Evolutionary conservation across 2,888 invertebrate species (phyloP).

Genomic region (Dynastes hyllus): DNA sequence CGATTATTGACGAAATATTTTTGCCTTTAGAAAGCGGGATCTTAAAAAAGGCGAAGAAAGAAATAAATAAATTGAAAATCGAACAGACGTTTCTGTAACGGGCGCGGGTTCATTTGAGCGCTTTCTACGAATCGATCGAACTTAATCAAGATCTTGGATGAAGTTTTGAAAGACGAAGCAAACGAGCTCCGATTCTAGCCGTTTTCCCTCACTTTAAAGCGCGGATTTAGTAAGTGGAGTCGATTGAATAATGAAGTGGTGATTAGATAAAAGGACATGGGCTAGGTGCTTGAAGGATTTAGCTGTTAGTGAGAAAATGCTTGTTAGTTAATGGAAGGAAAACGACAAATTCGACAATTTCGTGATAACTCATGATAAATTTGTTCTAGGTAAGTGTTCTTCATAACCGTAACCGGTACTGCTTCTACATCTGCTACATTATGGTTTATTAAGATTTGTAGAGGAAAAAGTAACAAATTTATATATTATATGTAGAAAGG

Average conservation of each 20-base stretch:
- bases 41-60: neutral
- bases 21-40: neutral
- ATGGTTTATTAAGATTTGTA: too few relatives aligned
- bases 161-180: neutral
- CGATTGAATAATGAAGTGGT: slow-evolving; percentile 5
- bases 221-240: neutral
- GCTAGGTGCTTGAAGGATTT: neutral
- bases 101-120: neutral
- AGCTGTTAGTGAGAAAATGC: too few relatives aligned
- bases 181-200: neutral
- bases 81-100: neutral
- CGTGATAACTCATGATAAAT: too few relatives aligned
- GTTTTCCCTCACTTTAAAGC: neutral
- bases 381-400: too few relatives aligned
- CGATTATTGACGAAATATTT: slow-evolving; percentile 32
- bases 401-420: too few relatives aligned
- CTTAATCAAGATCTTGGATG: neutral
- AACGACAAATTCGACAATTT: too few relatives aligned
- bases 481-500: too few relatives aligned
- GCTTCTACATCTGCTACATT: too few relatives aligned
- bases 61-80: neutral
- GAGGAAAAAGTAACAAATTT: too few relatives aligned
- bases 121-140: slow-evolving; percentile 1
- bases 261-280: neutral
- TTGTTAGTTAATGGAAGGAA: too few relatives aligned